These are phyloP conservation scores for Stichopus horrens DNA, from an alignment of 53 echinoderm and acorn worm species.

Conservation along the genomic window DNA sequence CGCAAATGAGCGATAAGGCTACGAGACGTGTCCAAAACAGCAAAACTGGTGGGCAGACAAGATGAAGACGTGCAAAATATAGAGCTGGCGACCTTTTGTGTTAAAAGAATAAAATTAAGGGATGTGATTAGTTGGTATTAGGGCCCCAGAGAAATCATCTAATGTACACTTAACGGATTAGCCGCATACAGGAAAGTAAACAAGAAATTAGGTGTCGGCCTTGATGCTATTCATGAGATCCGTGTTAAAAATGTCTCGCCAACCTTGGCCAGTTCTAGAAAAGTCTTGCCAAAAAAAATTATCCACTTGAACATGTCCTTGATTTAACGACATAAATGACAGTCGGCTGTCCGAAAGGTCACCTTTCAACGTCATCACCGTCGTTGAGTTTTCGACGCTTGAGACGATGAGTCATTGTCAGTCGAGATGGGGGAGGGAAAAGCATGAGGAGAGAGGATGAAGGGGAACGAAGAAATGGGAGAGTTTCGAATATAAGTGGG, in stretches of 20 bases:
- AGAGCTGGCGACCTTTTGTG: background rate
- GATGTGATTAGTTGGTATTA: constrained; percentile 14
- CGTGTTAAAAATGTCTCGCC: background rate
- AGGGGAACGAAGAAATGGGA: too few relatives aligned
- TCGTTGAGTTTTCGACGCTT: too few relatives aligned
- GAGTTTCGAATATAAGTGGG: too few relatives aligned
- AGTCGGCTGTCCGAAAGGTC: too few relatives aligned
- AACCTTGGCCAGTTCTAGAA: background rate
- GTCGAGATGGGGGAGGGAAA: too few relatives aligned
- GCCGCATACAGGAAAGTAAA: background rate
- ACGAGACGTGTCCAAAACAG: too few relatives aligned
- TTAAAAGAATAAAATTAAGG: background rate
- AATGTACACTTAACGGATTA: constrained; percentile 41
- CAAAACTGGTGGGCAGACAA: background rate
- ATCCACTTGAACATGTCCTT: too few relatives aligned
- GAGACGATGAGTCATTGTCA: too few relatives aligned
- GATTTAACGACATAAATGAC: too few relatives aligned
- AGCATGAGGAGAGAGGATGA: too few relatives aligned
- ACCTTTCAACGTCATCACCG: too few relatives aligned
- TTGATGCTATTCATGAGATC: constrained; percentile 3
- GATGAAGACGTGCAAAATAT: background rate
- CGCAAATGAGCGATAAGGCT: too few relatives aligned
- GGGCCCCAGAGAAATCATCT: constrained; percentile 30
- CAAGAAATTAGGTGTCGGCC: background rate
- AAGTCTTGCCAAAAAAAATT: background rate